Evolutionary conservation across 2,888 invertebrate genomes (phyloP), one percentile per base, ranked within the genome.

Genomic region (Dryomyza anilis): DNA sequence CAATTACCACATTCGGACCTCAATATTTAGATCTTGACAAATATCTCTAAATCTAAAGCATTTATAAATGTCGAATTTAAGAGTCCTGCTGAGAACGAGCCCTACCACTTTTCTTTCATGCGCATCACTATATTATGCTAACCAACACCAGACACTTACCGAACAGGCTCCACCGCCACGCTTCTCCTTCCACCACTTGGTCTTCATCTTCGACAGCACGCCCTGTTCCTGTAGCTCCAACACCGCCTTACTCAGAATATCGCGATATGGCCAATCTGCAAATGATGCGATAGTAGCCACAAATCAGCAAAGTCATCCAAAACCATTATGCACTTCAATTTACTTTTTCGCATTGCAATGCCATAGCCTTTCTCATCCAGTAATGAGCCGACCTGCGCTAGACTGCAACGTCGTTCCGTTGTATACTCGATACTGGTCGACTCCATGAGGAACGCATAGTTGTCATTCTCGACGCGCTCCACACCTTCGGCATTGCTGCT

Each of bases 111-210:
- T n/a, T n/a, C n/a, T n/a, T n/a, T n/a, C n/a, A n/a, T n/a, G n/a
- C n/a, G n/a, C n/a, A n/a, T n/a, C n/a, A n/a, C n/a, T n/a, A n/a
- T n/a, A n/a, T n/a, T n/a, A n/a, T n/a, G n/a, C n/a, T n/a, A n/a
- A 14, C 2, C 5, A 3, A n/a, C 43, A 58, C 59, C 36, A 52
- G 23, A 56, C 5, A 81, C 85, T 85, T 85, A 90, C 91, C 82
- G 86, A 85, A 79, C 91, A 91, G 45, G 88, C 88, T 63, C 90
- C 90, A 39, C 91, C 91, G 16, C 90, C 92, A 69, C 91, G 86
- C 82, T 89, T 90, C 82, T 93, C 91, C 78, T 91, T 90, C 96
- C 96, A 96, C 96, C 96, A 96, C 78, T 90, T 91, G 65, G 89
- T 88, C 84, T 94, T 94, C 84, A 96, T 86, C 72, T 87, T 86